A percentile compares a stretch with the other conserved stretches of the same genome.
These are phyloP conservation scores for Bellardia pandia DNA, from an alignment of 2,888 invertebrate genomes.

Conservation along the genomic window DNA sequence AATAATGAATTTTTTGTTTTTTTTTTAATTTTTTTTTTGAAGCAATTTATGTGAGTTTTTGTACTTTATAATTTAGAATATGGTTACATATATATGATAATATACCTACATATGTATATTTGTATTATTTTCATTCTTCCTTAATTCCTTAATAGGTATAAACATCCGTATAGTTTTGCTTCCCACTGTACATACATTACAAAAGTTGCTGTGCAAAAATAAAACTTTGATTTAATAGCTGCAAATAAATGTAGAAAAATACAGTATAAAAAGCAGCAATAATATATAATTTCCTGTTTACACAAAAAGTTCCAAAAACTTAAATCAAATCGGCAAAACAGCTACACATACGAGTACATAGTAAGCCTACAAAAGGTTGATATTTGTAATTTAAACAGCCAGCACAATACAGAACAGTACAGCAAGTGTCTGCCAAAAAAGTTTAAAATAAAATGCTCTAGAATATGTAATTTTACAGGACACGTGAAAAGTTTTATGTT, in stretches of 20 bases:
- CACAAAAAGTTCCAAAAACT: slow-evolving; percentile 55
- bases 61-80: too few species aligned
- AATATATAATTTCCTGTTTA: slow-evolving; percentile 70
- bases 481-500: slow-evolving; percentile 46
- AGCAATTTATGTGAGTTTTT: too few species aligned
- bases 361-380: slow-evolving; percentile 7
- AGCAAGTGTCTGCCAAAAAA: slow-evolving; percentile 53
- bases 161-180: too few species aligned
- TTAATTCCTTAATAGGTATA: too few species aligned
- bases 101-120: too few species aligned
- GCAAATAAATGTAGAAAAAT: slow-evolving; percentile 26
- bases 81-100: too few species aligned
- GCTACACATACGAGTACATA: background rate
- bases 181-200: background rate
- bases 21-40: too few species aligned
- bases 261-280: slow-evolving; percentile 41
- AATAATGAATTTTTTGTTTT: too few species aligned
- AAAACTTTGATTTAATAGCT: slow-evolving; percentile 58
- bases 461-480: slow-evolving; percentile 33
- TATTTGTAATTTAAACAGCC: slow-evolving; percentile 48
- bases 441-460: slow-evolving; percentile 40
- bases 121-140: too few species aligned
- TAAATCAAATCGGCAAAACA: slow-evolving; percentile 14
- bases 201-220: slow-evolving; percentile 38
- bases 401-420: too few species aligned